These are phyloP conservation scores for Epinephelus awoara DNA, from an alignment of 2,797 vertebrate genomes.

Conservation along the genomic window DNA sequence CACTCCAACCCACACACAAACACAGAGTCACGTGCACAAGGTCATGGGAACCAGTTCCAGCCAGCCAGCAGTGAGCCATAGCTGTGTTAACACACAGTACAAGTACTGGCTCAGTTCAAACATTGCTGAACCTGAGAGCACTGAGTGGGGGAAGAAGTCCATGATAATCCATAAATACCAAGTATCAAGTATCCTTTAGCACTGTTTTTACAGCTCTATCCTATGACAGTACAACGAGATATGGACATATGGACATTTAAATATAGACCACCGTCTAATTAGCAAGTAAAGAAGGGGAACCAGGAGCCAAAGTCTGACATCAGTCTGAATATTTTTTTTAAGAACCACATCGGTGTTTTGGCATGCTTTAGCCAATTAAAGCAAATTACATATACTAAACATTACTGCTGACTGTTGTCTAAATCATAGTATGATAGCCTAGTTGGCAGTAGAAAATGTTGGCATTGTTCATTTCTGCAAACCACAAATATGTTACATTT, in stretches of 20 bases:
- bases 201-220: neutral
- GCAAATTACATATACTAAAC: neutral
- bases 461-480: no score
- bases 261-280: neutral
- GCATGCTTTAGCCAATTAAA: neutral
- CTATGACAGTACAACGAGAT: neutral
- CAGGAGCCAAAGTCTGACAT: neutral
- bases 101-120: neutral
- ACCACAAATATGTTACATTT: no score
- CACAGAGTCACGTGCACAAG: slow-evolving; percentile 18
- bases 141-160: neutral
- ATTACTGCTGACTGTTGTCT: neutral
- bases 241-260: neutral
- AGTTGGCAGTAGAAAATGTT: no score
- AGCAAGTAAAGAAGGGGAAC: neutral
- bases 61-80: slow-evolving; percentile 24
- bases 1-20: slow-evolving; percentile 14
- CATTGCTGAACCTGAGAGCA: neutral
- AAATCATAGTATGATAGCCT: neutral
- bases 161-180: neutral
- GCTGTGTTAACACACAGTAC: slow-evolving; percentile 28
- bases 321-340: neutral
- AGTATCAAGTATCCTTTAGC: neutral
- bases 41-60: slow-evolving; percentile 51
- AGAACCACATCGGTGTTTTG: neutral